Evolutionary conservation across 2,113 vertebrate genomes (phyloP), one percentile per base, ranked within the genome.

Genomic region (Ceyx melanurus): DNA sequence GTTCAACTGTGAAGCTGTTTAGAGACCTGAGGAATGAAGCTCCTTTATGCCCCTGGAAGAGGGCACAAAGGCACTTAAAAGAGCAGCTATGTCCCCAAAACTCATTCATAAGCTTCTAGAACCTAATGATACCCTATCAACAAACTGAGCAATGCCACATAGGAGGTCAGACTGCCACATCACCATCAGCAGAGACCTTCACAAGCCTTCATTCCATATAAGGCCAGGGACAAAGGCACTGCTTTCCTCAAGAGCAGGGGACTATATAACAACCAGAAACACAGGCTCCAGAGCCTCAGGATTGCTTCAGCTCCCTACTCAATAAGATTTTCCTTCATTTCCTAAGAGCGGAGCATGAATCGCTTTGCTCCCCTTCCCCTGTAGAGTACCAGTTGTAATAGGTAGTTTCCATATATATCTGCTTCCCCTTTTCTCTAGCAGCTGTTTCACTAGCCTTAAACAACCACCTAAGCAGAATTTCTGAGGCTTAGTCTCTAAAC

Each of bases 401-500:
- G 20, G 8, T 7, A 72, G 35, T 86, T 91, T 82, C 74, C 33
- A 88, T 91, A 88, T n/a, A 40, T 6, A 31, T 45, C 62, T 56
- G 5, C 71, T 92, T 89, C 74, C 62, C 16, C 48, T 76, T 89
- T 92, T 89, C 66, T 84, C 58, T 46, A 73, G 64, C 71, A 94
- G 87, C 46, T 89, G 58, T 31, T 46, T 75, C 64, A 67, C 21
- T 19, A 72, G 29, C 50, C 54, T 76, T 73, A 65, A 82, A 72
- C n/a, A 75, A n/a, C 13, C 4, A 20, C 43, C 31, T 73, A 79
- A 40, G 5, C 65, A 76, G 22, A 58, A 31, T 14, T 88, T 85
- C 23, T 58, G 54, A 50, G 4, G 12, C 66, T 35, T n/a, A 11
- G 42, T 45, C 53, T 68, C 57, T 50, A 82, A 77, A 53, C 23